Conservation (phyloP, 2,797 vertebrate species). For the Crocidura indochinensis region DNA sequence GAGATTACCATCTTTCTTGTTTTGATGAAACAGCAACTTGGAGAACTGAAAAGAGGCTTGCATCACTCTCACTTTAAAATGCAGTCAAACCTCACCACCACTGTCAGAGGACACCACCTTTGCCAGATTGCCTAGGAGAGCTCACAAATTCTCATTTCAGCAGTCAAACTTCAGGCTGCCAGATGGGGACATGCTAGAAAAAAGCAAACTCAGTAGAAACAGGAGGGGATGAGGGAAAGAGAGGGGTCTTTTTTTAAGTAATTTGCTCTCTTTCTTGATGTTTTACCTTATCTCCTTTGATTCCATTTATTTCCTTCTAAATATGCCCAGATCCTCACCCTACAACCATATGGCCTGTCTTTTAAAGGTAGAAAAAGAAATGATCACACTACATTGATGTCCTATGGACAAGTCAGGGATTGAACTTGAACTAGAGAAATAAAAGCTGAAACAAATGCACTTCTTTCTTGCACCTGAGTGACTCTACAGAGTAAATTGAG, state of each 20-base stretch:
- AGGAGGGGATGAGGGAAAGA: background rate
- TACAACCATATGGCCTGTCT: background rate
- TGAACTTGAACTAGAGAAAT: slow-evolving; percentile 75
- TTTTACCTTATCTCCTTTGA: background rate
- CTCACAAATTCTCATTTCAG: background rate
- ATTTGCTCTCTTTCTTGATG: background rate
- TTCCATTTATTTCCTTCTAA: background rate
- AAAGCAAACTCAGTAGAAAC: background rate
- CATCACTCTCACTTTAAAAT: background rate
- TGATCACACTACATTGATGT: background rate
- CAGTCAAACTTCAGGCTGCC: background rate
- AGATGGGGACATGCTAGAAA: background rate
- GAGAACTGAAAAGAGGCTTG: background rate
- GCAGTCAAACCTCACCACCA: background rate
- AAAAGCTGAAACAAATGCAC: slow-evolving; percentile 18
- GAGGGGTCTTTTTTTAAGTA: background rate
- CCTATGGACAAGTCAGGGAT: slow-evolving; percentile 10
- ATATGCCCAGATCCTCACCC: background rate
- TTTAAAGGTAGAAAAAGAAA: background rate
- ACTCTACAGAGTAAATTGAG: background rate
- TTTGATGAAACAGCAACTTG: background rate
- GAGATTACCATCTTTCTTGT: background rate
- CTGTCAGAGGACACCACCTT: background rate
- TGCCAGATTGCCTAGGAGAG: background rate
- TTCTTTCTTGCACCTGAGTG: slow-evolving; percentile 42